Evolutionary conservation across 2,113 vertebrate genomes (phyloP).

Genomic region (Nansenia antarctica): DNA sequence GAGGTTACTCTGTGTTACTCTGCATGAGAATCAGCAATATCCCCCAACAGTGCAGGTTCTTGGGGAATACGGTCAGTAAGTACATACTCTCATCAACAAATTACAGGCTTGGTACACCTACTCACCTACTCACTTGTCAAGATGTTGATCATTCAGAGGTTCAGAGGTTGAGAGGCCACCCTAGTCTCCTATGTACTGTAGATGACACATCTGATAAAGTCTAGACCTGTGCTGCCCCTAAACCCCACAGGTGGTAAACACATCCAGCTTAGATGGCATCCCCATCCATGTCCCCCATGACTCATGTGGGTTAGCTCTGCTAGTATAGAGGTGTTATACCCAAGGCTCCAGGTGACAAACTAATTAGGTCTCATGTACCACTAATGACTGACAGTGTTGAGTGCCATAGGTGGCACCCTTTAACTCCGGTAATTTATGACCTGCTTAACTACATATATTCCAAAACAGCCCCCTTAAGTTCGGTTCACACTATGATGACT

Average conservation of each 20-base stretch:
- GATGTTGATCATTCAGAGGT: background rate
- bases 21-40: background rate
- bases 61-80: background rate
- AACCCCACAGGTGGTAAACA: constrained; percentile 28
- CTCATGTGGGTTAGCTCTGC: background rate
- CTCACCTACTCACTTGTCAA: background rate
- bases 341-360: constrained; percentile 39
- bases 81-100: background rate
- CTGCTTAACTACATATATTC: constrained; percentile 13
- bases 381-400: constrained; percentile 44
- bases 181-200: background rate
- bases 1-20: background rate
- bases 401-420: constrained; percentile 13
- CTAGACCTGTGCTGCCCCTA: constrained; percentile 9
- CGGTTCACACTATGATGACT: constrained; percentile 25
- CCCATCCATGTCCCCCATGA: background rate
- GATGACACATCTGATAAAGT: constrained; percentile 5
- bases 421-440: constrained; percentile 33
- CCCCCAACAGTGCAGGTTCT: background rate
- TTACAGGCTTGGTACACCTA: background rate
- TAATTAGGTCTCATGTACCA: constrained; percentile 38
- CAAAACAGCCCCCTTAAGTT: constrained; percentile 7
- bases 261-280: constrained; percentile 45
- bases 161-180: background rate
- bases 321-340: constrained; percentile 40